Percentiles rank a stretch among this genome's conserved stretches.
phyloP scores from a whole-genome alignment of 2,888 invertebrate genomes.

The Conops quadrifasciatus region DNA sequence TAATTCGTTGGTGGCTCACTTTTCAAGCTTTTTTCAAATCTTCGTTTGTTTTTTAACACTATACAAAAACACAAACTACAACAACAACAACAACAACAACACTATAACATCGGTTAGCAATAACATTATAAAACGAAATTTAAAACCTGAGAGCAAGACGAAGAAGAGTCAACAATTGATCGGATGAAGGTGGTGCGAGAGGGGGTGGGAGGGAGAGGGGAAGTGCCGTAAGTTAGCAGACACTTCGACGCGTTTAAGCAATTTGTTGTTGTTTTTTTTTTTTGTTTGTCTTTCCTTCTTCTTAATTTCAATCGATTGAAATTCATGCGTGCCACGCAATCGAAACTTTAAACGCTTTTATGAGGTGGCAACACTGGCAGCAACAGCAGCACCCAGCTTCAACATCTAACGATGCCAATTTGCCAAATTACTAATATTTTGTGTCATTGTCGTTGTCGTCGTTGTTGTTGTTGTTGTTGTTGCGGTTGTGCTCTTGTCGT shows the following conservation, averaged over 20 bases:
- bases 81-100: slow-evolving; percentile 8
- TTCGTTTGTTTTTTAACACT: neutral
- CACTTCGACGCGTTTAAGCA: neutral
- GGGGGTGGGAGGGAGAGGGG: neutral
- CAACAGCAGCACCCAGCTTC: slow-evolving; percentile 7
- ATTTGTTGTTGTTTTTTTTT: neutral
- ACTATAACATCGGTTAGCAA: neutral
- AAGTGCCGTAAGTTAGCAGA: neutral
- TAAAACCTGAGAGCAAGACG: neutral
- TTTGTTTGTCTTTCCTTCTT: neutral
- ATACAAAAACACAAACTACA: slow-evolving; percentile 11
- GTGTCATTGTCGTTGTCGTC: slow-evolving; percentile 14
- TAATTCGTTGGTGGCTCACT: too few relatives aligned
- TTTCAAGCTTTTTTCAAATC: slow-evolving; percentile 1
- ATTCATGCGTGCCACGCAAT: slow-evolving; percentile 24
- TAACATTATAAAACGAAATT: neutral
- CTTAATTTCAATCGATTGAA: neutral
- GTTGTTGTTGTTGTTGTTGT: slow-evolving; percentile 11
- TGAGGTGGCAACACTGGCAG: slow-evolving; percentile 23
- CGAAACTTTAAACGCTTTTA: slow-evolving; percentile 9
- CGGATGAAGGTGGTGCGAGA: neutral
- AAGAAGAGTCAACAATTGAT: neutral
- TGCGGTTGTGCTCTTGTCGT: neutral
- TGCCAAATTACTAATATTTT: slow-evolving; percentile 40
- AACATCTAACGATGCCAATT: slow-evolving; percentile 22